phyloP scores from a whole-genome alignment of 2,888 invertebrate genomes.

The Acleris holmiana region DNA sequence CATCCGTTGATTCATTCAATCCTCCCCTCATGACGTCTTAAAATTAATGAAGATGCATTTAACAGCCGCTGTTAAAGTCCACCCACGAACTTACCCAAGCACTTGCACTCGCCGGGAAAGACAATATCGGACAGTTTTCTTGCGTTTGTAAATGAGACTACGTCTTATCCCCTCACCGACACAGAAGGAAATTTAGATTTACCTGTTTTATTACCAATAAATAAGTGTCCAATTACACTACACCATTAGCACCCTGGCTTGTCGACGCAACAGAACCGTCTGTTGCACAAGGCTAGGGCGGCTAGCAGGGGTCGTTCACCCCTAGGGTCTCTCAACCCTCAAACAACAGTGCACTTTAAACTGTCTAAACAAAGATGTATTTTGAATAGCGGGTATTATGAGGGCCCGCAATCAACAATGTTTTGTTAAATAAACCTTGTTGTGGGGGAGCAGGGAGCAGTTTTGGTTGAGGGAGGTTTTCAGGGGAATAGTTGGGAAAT shows the following conservation, averaged over 20 bases:
- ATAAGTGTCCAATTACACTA: constrained; percentile 36
- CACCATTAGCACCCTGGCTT: constrained; percentile 48
- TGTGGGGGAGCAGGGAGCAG: constrained; percentile 39
- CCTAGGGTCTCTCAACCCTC: constrained; percentile 39
- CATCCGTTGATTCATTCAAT: too few species aligned
- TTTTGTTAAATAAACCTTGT: constrained; percentile 41
- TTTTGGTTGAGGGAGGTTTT: constrained; percentile 38
- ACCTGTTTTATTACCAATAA: constrained; percentile 28
- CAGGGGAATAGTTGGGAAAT: constrained; percentile 45
- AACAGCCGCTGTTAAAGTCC: too few species aligned
- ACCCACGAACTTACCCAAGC: too few species aligned
- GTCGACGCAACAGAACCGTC: constrained; percentile 53
- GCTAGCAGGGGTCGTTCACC: constrained; percentile 64
- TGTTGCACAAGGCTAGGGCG: constrained; percentile 55
- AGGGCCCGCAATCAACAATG: constrained; percentile 38
- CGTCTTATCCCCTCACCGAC: too few species aligned
- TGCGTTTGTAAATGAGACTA: too few species aligned
- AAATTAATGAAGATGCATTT: too few species aligned
- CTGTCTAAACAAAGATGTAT: constrained; percentile 36
- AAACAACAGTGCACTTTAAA: constrained; percentile 40
- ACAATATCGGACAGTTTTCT: too few species aligned
- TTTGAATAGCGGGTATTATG: constrained; percentile 25
- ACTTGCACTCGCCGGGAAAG: too few species aligned
- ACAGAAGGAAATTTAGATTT: background rate
- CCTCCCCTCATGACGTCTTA: too few species aligned